phyloP scores from a whole-genome alignment of 2,113 vertebrate genomes.

The Prolemur simus region DNA sequence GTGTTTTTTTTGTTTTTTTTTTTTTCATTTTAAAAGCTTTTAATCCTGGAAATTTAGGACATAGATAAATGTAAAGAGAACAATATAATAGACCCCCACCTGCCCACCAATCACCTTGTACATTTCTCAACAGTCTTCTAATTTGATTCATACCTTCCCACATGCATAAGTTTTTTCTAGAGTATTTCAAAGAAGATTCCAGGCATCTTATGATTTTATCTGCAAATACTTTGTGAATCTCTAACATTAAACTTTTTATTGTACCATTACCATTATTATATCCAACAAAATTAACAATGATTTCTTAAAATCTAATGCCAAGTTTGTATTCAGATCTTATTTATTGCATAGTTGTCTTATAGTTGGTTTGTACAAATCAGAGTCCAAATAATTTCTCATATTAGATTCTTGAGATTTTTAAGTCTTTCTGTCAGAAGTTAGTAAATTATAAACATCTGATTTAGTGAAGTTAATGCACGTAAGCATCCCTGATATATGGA shows the following conservation, averaged over 20 bases:
- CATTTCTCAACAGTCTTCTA: not conserved
- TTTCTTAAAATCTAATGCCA: not conserved
- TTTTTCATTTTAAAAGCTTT: not conserved
- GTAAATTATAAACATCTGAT: not conserved
- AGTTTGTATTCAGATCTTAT: not conserved
- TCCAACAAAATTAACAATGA: not conserved
- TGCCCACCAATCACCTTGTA: not conserved
- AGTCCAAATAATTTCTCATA: not conserved
- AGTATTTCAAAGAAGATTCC: not conserved
- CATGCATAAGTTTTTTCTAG: not conserved
- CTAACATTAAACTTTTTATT: not conserved
- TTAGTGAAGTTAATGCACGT: not conserved
- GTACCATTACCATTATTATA: not conserved
- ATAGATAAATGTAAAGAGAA: not conserved
- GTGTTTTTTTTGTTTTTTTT: not conserved
- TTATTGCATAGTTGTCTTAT: not conserved
- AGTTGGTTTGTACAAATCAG: not conserved
- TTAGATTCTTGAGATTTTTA: slow-evolving; percentile 1
- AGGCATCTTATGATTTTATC: not conserved
- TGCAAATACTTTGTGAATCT: not conserved
- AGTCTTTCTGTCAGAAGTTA: not conserved
- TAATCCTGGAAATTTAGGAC: not conserved
- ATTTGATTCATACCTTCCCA: not conserved
- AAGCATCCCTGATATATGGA: not conserved
- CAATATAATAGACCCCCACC: not conserved